phyloP scores from a whole-genome alignment of 2,888 invertebrate species.

The Lycocerus yunnanus region DNA sequence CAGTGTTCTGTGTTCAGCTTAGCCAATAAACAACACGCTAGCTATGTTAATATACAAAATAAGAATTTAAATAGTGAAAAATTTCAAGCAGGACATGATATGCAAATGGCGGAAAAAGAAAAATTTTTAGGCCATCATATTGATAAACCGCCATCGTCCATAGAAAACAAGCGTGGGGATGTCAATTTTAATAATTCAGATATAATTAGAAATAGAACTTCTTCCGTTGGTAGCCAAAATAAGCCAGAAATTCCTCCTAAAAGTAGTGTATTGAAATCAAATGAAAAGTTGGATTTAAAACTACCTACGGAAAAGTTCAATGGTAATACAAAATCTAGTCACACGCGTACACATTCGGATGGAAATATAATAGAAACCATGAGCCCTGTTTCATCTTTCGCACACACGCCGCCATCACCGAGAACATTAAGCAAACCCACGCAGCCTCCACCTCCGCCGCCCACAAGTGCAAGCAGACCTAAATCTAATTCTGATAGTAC shows the following conservation, averaged over 20 bases:
- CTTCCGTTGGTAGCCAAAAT: slow-evolving; percentile 35
- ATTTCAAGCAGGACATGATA: slow-evolving; percentile 51
- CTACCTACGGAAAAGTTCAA: slow-evolving; percentile 38
- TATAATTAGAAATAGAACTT: slow-evolving; percentile 32
- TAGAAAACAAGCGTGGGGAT: slow-evolving; percentile 46
- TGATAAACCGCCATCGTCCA: slow-evolving; percentile 20
- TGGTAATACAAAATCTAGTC: slow-evolving; percentile 48
- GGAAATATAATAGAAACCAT: slow-evolving; percentile 52
- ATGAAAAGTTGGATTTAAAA: slow-evolving; percentile 40
- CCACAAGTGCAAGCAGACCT: slow-evolving; percentile 35
- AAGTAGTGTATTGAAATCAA: slow-evolving; percentile 42
- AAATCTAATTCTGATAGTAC: slow-evolving; percentile 49
- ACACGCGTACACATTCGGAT: slow-evolving; percentile 54
- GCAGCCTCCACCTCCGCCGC: slow-evolving; percentile 56
- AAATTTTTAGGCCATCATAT: slow-evolving; percentile 49
- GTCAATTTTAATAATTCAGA: slow-evolving; percentile 43
- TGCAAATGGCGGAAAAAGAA: slow-evolving; percentile 53
- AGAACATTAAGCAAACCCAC: slow-evolving; percentile 52
- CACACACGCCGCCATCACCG: slow-evolving; percentile 47
- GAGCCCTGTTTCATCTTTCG: slow-evolving; percentile 25
- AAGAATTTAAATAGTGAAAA: slow-evolving; percentile 38
- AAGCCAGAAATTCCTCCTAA: slow-evolving; percentile 50
- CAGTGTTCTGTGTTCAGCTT: slow-evolving; percentile 69
- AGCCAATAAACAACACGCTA: slow-evolving; percentile 73
- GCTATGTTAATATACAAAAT: slow-evolving; percentile 51